These are phyloP conservation scores for Agelastica alni DNA, from an alignment of 2,888 invertebrate species.

Conservation along the genomic window DNA sequence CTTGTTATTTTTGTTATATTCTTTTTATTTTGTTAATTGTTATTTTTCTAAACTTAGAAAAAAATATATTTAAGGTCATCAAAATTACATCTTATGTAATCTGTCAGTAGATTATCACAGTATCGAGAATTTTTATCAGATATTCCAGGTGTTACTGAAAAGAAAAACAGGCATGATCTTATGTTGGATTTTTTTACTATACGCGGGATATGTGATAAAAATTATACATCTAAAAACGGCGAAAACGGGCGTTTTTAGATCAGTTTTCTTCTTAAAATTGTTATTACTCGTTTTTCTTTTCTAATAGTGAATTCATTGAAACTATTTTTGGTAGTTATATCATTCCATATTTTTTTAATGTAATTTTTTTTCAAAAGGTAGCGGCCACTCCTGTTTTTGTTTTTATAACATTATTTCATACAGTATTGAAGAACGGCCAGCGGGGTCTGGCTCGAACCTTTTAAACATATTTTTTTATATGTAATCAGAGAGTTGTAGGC, in stretches of 20 bases:
- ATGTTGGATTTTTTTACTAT: slow-evolving; percentile 18
- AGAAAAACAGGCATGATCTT: slow-evolving; percentile 6
- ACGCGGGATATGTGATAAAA: slow-evolving; percentile 20
- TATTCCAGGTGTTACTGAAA: slow-evolving; percentile 12
- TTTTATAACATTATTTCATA: slow-evolving; percentile 18
- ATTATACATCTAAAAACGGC: slow-evolving; percentile 9
- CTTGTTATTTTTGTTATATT: slow-evolving; percentile 38
- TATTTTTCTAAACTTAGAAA: slow-evolving; percentile 31
- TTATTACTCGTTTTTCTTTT: slow-evolving; percentile 11
- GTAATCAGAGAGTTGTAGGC: slow-evolving; percentile 10
- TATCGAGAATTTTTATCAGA: slow-evolving; percentile 16
- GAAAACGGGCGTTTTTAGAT: background rate
- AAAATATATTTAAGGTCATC: slow-evolving; percentile 22
- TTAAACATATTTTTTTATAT: slow-evolving; percentile 19
- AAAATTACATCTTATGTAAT: slow-evolving; percentile 18
- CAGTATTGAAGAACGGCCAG: slow-evolving; percentile 24
- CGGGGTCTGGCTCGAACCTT: slow-evolving; percentile 25
- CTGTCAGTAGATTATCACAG: slow-evolving; percentile 24
- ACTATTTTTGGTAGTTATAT: slow-evolving; percentile 19
- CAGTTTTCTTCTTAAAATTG: slow-evolving; percentile 7
- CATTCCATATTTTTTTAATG: slow-evolving; percentile 17
- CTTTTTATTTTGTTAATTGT: slow-evolving; percentile 40
- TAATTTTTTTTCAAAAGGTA: slow-evolving; percentile 25
- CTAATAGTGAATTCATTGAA: slow-evolving; percentile 13
- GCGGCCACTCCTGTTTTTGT: slow-evolving; percentile 23